These are phyloP conservation scores for Gryllus longicercus DNA, from an alignment of 2,888 invertebrate genomes.

Conservation along the genomic window DNA sequence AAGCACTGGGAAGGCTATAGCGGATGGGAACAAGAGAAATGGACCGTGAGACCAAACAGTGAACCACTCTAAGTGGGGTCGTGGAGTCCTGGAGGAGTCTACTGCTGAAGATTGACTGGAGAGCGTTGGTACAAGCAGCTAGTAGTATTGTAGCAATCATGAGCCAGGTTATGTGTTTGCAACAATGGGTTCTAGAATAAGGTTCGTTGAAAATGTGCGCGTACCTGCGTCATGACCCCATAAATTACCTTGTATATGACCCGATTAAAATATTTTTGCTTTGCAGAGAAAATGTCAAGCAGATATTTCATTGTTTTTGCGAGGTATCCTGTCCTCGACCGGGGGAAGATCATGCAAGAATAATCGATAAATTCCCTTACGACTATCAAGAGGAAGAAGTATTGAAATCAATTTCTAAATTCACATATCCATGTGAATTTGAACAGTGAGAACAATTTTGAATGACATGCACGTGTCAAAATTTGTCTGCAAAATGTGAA, in stretches of 20 bases:
- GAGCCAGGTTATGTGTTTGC: background rate
- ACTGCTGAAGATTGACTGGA: too few species aligned
- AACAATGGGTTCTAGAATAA: constrained; percentile 1
- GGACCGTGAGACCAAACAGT: background rate
- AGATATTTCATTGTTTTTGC: constrained; percentile 4
- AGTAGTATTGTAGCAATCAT: background rate
- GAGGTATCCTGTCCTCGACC: background rate
- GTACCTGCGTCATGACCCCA: background rate
- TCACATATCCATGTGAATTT: background rate
- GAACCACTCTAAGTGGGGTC: too few species aligned
- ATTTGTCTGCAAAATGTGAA: background rate
- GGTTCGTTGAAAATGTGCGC: background rate
- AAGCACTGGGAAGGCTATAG: background rate
- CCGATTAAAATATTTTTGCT: background rate
- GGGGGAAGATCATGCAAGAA: background rate
- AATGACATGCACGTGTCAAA: background rate
- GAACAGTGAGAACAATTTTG: background rate
- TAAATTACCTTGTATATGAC: background rate
- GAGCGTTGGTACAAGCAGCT: too few species aligned
- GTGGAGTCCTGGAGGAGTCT: too few species aligned
- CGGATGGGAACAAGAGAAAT: background rate
- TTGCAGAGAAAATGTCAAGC: background rate
- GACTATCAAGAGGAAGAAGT: background rate
- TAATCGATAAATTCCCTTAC: background rate
- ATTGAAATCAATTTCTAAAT: background rate